A percentile compares a stretch with the other conserved stretches of the same genome.
These are phyloP conservation scores for Neopelma chrysocephalum DNA, from an alignment of 2,797 vertebrate genomes.

Conservation along the genomic window DNA sequence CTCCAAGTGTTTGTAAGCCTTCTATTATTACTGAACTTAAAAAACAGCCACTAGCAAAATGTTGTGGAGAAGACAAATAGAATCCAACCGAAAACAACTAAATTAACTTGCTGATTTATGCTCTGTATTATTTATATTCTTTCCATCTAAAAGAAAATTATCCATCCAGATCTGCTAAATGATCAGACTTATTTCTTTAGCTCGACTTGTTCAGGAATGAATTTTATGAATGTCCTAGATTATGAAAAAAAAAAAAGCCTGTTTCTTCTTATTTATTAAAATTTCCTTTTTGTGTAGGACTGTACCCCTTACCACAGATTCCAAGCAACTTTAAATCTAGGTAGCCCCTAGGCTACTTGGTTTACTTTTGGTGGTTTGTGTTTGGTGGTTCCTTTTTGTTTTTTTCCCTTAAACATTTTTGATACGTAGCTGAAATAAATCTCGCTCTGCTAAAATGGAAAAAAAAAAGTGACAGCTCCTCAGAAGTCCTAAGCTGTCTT, in stretches of 20 bases:
- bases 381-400: not conserved
- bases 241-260: conserved; percentile 7
- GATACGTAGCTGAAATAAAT: not conserved
- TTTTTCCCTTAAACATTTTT: not conserved
- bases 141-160: not conserved
- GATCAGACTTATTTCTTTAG: conserved; percentile 28
- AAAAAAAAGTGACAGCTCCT: not conserved
- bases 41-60: not conserved
- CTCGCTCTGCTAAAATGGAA: not conserved
- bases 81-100: not conserved
- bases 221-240: conserved; percentile 1
- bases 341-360: not conserved
- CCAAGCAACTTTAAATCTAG: conserved; percentile 34
- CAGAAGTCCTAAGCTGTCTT: not conserved
- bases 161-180: not conserved
- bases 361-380: not conserved
- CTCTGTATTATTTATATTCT: not conserved
- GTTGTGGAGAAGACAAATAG: not conserved
- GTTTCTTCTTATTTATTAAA: conserved; percentile 2
- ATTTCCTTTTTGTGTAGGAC: conserved; percentile 16
- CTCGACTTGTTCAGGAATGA: conserved; percentile 55
- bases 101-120: not conserved
- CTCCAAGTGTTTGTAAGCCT: not conserved
- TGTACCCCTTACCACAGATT: conserved; percentile 29
- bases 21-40: not conserved